These are phyloP conservation scores for Carcharodon carcharias DNA, from an alignment of 2,797 vertebrate species.

Conservation along the genomic window DNA sequence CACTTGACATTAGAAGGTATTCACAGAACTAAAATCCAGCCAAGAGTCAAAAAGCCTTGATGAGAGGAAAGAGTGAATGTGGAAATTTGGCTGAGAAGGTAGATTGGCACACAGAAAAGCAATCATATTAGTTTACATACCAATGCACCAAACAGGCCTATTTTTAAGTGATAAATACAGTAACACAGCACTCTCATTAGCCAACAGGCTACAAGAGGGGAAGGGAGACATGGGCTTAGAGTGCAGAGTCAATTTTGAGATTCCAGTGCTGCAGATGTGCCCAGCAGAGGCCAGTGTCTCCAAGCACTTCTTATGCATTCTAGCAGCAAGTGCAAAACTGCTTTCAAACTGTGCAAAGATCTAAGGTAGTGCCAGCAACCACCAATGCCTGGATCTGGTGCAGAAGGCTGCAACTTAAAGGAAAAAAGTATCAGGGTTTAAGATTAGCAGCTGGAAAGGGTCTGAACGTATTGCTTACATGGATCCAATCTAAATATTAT, in stretches of 20 bases:
- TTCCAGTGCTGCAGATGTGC: not conserved
- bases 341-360: not conserved
- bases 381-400: too few species aligned
- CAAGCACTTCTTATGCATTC: not conserved
- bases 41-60: not conserved
- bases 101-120: not conserved
- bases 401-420: not conserved
- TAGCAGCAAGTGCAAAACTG: not conserved
- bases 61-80: too few species aligned
- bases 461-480: not conserved
- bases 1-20: not conserved
- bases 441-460: not conserved
- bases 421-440: not conserved
- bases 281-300: not conserved
- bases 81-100: not conserved
- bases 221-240: not conserved
- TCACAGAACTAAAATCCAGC: too few species aligned
- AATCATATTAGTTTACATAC: not conserved
- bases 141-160: not conserved
- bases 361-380: not conserved
- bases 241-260: not conserved
- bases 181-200: not conserved
- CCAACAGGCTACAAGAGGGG: not conserved
- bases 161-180: not conserved
- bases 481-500: not conserved